phyloP scores from a whole-genome alignment of 2,113 vertebrate species.

The Pachypanchax playfairii region DNA sequence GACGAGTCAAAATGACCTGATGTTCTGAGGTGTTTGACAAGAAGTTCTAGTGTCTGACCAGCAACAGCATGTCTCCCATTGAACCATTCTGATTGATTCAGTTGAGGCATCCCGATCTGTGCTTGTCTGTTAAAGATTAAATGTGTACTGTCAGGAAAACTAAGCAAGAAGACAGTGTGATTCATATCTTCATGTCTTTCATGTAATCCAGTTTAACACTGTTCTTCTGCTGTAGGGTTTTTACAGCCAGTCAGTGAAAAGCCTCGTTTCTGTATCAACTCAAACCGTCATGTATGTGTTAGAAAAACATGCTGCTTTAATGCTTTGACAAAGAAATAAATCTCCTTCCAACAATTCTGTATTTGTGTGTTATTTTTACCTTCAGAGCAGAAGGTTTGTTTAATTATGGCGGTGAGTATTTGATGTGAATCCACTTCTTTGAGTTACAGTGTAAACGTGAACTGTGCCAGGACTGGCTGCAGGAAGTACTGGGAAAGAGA shows the following conservation, averaged over 20 bases:
- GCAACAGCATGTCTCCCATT: conserved; percentile 50
- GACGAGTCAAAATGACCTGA: conserved; percentile 42
- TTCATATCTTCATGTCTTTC: conserved; percentile 30
- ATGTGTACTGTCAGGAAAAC: conserved; percentile 36
- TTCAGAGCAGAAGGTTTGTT: not conserved
- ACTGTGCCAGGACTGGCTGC: conserved; percentile 5
- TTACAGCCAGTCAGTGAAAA: conserved; percentile 45
- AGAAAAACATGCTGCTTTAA: conserved; percentile 70
- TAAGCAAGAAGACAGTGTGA: conserved; percentile 22
- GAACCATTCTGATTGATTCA: conserved; percentile 10
- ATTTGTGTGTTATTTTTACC: conserved; percentile 1
- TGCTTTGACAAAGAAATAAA: conserved; percentile 80
- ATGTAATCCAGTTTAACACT: conserved; percentile 51
- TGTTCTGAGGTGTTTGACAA: too few relatives aligned
- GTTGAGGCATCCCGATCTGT: conserved; percentile 20
- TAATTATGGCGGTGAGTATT: not conserved
- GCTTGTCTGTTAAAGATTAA: not conserved
- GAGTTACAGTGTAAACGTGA: conserved; percentile 20
- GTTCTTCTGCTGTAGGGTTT: conserved; percentile 58
- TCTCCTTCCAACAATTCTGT: conserved; percentile 56
- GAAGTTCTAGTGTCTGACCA: conserved; percentile 49
- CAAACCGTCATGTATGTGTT: conserved; percentile 62
- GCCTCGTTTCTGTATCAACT: conserved; percentile 60
- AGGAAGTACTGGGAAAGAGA: conserved; percentile 7
- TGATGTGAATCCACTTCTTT: conserved; percentile 7